Base-by-base conservation (phyloP, 1,140 invertebrate species). In the Cephus cinctus region DNA sequence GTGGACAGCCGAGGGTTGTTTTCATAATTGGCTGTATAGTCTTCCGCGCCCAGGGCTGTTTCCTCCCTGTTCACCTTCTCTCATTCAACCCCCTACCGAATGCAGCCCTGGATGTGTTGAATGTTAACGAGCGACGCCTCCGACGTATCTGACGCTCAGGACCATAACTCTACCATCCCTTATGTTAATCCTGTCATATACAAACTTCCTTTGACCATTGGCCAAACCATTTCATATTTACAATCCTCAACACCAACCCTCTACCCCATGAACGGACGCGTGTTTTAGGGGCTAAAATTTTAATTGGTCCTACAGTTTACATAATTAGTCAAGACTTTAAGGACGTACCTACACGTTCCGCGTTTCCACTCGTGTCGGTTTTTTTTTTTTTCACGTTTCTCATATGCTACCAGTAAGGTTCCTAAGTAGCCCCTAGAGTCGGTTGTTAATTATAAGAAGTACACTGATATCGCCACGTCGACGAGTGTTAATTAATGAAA, bases 241-340 rank as follows among this genome's bases (percentile, higher is more conserved):
- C n/a, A n/a, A n/a, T n/a, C n/a, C n/a, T n/a, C n/a, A n/a, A n/a
- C n/a, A n/a, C n/a, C n/a, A n/a, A n/a, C n/a, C n/a, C n/a, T n/a
- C n/a, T n/a, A n/a, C n/a, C n/a, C 34, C 14, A 18, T 9, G 43
- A n/a, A 30, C 32, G 36, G 47, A 45, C 47, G 48, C 53, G 53
- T 50, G 47, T 50, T 46, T 48, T 45, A 42, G 53, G 48, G 49
- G 54, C 47, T 49, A 51, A 52, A 59, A 54, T 47, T 63, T 65
- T 67, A 67, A 67, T 67, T 59, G 64, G 54, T 43, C 54, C 23
- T 36, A n/a, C 42, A 45, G 58, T 62, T 63, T 65, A 38, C 60
- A 62, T 63, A 65, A 67, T 65, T 63, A 57, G 61, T 43, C 51
- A 43, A 56, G 47, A 41, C 31, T 31, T 19, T 39, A 56, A 58